A percentile compares a stretch with the other conserved stretches of the same genome.
phyloP scores from a whole-genome alignment of 2,113 vertebrate genomes.

The Mirounga angustirostris region DNA sequence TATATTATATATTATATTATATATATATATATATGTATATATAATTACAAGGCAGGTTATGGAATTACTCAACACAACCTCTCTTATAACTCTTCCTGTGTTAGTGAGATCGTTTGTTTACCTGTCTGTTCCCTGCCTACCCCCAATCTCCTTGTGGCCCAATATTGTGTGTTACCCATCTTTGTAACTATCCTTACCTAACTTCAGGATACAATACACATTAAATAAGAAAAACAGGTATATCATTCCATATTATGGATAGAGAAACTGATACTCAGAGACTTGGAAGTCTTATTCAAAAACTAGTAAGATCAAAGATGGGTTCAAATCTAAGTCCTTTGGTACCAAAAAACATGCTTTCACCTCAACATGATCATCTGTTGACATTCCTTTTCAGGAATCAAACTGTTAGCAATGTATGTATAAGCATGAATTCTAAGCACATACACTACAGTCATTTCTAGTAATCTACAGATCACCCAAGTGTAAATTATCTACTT shows the following conservation, averaged over 20 bases:
- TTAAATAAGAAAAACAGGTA: background rate
- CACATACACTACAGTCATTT: background rate
- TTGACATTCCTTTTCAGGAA: background rate
- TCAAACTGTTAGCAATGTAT: background rate
- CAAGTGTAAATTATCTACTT: conserved; percentile 40
- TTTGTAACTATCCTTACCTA: background rate
- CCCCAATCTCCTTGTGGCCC: background rate
- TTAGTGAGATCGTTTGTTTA: background rate
- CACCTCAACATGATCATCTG: background rate
- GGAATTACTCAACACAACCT: background rate
- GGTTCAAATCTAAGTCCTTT: background rate
- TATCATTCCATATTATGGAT: background rate
- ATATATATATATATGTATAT: background rate
- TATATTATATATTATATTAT: background rate
- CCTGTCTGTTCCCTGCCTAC: background rate
- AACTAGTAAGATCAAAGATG: background rate
- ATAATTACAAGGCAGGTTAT: background rate
- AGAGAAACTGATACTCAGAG: background rate
- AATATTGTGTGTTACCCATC: background rate
- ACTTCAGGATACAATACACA: background rate
- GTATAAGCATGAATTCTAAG: background rate
- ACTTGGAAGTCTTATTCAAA: background rate
- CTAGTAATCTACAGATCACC: conserved; percentile 19
- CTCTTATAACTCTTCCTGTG: background rate
- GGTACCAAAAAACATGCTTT: background rate